Conservation (phyloP, 2,797 vertebrate species). For the Holocentrus rufus region DNA sequence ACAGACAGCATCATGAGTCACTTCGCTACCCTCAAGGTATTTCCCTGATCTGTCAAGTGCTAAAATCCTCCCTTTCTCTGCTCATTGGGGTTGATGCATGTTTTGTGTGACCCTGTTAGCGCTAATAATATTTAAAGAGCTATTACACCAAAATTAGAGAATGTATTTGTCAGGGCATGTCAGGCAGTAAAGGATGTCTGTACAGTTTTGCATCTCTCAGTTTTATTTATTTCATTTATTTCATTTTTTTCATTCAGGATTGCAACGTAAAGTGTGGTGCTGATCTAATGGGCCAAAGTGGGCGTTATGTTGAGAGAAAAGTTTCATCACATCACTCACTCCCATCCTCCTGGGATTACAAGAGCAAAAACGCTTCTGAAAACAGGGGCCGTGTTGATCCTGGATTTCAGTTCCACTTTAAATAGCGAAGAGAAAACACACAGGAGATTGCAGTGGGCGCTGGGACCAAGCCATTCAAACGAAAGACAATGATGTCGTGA, state of each 20-base stretch:
- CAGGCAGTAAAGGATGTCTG: conserved; percentile 18
- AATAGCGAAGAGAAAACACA: conserved; percentile 52
- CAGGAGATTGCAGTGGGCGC: conserved; percentile 55
- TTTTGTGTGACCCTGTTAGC: conserved; percentile 39
- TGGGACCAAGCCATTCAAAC: conserved; percentile 55
- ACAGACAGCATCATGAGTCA: conserved; percentile 45
- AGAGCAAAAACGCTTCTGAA: conserved; percentile 30
- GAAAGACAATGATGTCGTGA: conserved; percentile 71
- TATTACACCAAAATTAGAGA: conserved; percentile 19
- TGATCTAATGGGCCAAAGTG: conserved; percentile 12
- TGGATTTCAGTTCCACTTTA: conserved; percentile 40
- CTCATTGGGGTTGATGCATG: conserved; percentile 36
- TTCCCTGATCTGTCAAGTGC: conserved; percentile 57
- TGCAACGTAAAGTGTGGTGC: background rate
- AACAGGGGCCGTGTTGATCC: conserved; percentile 35
- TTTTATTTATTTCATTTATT: too few species aligned
- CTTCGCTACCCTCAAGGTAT: conserved; percentile 61
- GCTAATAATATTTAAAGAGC: conserved; percentile 37
- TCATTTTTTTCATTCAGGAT: background rate
- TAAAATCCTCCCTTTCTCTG: conserved; percentile 49
- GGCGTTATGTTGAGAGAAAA: background rate
- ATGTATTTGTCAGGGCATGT: conserved; percentile 18
- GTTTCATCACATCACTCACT: background rate
- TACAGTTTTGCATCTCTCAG: background rate
- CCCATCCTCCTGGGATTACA: conserved; percentile 10